Evolutionary conservation across 2,113 vertebrate species (phyloP), one percentile per base, ranked within the genome.

Genomic region (Litocranius walleri): DNA sequence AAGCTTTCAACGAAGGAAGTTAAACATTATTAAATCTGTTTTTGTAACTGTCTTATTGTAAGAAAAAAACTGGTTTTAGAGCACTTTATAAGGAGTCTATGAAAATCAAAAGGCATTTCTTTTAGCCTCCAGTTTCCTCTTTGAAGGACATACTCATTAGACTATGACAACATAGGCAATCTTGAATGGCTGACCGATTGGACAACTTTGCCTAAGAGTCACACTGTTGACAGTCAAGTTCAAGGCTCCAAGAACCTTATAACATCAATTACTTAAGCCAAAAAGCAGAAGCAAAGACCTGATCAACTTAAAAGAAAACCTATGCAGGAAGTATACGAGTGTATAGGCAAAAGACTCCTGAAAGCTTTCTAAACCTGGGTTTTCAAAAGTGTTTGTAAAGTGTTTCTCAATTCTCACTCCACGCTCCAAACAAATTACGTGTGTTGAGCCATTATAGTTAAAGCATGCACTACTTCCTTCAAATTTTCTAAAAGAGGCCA

Each of bases 341-440:
- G 19, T 43, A 11, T 12, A 85, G 48, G 67, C 40, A 96, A 96
- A 93, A 25, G 33, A 78, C 13, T 83, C 23, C n/a, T 77, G 43
- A 97, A 96, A 82, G 48, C 89, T 96, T 95, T 93, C 59, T 74
- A 90, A 85, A 85, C 50, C 30, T 59, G 50, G 57, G 8, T 36
- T 88, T 92, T 90, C 84, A 78, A 92, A 93, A 64, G 61, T 3
- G 48, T 94, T 97, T 94, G 10, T 62, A 95, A n/a, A n/a, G 81
- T 85, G n/a, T 94, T 97, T 96, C 77, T 96, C 85, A 77, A 56
- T 91, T 93, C 95, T 97, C 77, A 96, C 52, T 85, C 80, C 57
- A 94, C 45, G 27, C 12, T 88, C 45, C 50, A 93, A 95, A 89
- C 83, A 95, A 96, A 88, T 91, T 91, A n/a, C 57, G 74, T 81